A percentile compares a stretch with the other conserved stretches of the same genome.
phyloP scores from a whole-genome alignment of 1,140 invertebrate species.

The Drosophila lacteicornis region DNA sequence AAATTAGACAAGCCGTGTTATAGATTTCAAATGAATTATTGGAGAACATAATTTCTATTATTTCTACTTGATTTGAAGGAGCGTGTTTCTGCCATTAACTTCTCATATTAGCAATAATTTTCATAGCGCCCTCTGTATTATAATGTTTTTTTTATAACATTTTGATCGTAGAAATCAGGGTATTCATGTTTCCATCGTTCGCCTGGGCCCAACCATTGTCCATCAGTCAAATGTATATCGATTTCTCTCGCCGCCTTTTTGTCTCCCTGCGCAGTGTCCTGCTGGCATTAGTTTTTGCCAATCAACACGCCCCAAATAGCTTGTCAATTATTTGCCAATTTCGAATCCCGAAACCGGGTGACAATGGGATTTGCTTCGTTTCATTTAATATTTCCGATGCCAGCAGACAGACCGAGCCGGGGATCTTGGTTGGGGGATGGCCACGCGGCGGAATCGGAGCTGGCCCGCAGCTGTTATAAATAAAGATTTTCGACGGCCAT shows the following conservation, averaged over 20 bases:
- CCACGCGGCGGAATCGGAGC: conserved; percentile 15
- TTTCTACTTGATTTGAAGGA: too few relatives aligned
- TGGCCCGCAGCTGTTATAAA: conserved; percentile 73
- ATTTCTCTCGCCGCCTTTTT: conserved; percentile 50
- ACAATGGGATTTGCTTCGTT: conserved; percentile 79
- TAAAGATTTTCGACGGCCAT: conserved; percentile 72
- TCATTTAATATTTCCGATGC: conserved; percentile 74
- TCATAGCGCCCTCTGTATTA: neutral
- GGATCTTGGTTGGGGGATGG: conserved; percentile 20
- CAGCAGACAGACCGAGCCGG: conserved; percentile 22
- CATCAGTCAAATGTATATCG: conserved; percentile 80
- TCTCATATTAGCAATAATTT: too few relatives aligned
- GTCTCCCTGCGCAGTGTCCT: conserved; percentile 29
- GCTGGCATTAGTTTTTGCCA: conserved; percentile 79
- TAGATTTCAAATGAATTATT: accelerated
- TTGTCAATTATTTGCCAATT: conserved; percentile 82
- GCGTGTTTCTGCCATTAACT: too few relatives aligned
- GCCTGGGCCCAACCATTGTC: conserved; percentile 46
- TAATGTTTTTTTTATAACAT: neutral
- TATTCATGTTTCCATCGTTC: conserved; percentile 34
- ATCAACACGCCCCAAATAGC: conserved; percentile 80
- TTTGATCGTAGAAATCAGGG: neutral
- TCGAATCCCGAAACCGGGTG: conserved; percentile 71
- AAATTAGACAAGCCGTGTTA: neutral
- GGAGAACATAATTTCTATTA: too few relatives aligned